Evolutionary conservation across 1,140 invertebrate species (phyloP).

Genomic region (Zaprionus davidi): DNA sequence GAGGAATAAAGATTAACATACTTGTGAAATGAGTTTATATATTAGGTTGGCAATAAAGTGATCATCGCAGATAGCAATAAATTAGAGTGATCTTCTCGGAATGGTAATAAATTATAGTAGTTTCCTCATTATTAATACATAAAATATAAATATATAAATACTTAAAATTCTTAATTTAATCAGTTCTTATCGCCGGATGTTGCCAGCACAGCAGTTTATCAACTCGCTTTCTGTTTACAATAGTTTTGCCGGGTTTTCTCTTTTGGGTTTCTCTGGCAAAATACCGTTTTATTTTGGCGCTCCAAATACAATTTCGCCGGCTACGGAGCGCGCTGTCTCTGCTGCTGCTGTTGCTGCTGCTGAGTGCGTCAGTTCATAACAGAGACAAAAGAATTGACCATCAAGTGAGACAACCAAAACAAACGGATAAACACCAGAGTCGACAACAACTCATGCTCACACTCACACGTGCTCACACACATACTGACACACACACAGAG

Average conservation of each 20-base stretch:
- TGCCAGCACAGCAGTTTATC: neutral
- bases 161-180: no score
- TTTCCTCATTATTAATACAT: no score
- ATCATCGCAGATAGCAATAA: no score
- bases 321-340: constrained; percentile 26
- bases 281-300: constrained; percentile 24
- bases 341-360: constrained; percentile 25
- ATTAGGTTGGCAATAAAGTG: neutral
- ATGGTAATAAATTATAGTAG: no score
- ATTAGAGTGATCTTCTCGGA: no score
- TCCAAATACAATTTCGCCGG: constrained; percentile 41
- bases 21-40: neutral
- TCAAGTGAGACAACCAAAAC: constrained; percentile 50
- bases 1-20: neutral
- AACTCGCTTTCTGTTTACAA: neutral
- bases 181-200: neutral
- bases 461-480: constrained; percentile 46
- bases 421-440: constrained; percentile 41
- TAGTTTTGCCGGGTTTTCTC: constrained; percentile 1
- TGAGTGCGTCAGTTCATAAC: constrained; percentile 40
- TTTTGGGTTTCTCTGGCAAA: neutral
- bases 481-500: constrained; percentile 16
- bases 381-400: constrained; percentile 57
- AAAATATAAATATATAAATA: no score
- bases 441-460: constrained; percentile 29